Base-by-base conservation (phyloP, 2,888 invertebrate species). In the Scaptomyza polygonia region DNA sequence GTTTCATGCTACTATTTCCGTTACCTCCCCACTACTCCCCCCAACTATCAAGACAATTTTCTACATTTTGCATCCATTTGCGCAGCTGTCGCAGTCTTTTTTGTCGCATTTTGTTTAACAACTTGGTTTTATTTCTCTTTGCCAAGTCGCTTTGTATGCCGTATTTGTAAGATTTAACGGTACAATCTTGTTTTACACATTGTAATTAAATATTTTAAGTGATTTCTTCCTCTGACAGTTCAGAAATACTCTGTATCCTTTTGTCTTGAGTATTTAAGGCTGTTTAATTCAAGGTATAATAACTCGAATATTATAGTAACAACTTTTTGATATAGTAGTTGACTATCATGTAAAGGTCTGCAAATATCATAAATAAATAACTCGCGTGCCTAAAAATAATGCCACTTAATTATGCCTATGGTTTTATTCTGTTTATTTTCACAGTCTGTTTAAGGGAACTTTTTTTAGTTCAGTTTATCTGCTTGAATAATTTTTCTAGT, bases 161-260 rank as follows among this genome's bases (percentile, higher is more conserved):
- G 52, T 40, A n/a, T 9, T 16, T 18, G 30, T 32, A 12, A 30
- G 45, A 61, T 58, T 39, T 12, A 44, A 42, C 29, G 25, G 12
- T 62, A 25, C 47, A 48, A 48, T 49, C 54, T 69, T 52, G 62
- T 56, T 75, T 69, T 77, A 77, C 80, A 56, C 66, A 75, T 70
- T 66, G 86, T 80, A 86, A 82, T 84, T 80, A 75, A 77, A 82
- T 80, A 84, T 72, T 75, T 86, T 84, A 77, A 82, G 84, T 86
- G 86, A 84, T 80, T 39, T 16, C 16, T 80, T n/a, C n/a, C n/a
- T n/a, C n/a, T n/a, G n/a, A n/a, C n/a, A n/a, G n/a, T n/a, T n/a
- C n/a, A n/a, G n/a, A n/a, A n/a, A n/a, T n/a, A n/a, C n/a, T n/a
- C n/a, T n/a, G n/a, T n/a, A n/a, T n/a, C n/a, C n/a, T n/a, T n/a